These are phyloP conservation scores for Scartelaos histophorus DNA, from an alignment of 2,113 vertebrate species.

Conservation along the genomic window DNA sequence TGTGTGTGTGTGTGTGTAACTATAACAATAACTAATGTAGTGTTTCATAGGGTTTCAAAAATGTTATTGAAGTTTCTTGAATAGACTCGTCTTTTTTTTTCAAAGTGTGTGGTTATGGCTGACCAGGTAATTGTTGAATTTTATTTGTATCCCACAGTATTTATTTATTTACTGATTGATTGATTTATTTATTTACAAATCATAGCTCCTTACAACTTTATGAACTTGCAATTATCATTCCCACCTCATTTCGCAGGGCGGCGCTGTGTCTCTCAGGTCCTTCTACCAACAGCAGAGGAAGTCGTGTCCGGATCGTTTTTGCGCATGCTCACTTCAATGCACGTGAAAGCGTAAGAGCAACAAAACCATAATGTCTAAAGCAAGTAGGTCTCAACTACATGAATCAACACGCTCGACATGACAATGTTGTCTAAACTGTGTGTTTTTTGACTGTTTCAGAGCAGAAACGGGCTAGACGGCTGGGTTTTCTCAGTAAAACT, in stretches of 20 bases:
- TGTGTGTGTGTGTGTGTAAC: no score
- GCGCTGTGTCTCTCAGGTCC: background rate
- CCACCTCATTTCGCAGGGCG: background rate
- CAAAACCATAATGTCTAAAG: constrained; percentile 80
- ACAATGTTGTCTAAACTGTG: background rate
- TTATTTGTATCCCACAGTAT: no score
- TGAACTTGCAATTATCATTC: background rate
- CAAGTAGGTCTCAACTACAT: constrained; percentile 62
- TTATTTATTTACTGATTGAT: no score
- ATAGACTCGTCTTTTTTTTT: no score
- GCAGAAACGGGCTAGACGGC: constrained; percentile 76
- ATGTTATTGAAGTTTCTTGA: no score
- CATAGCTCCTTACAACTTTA: no score
- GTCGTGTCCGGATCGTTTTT: background rate
- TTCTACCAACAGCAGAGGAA: background rate
- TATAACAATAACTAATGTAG: no score
- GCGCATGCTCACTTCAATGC: constrained; percentile 9
- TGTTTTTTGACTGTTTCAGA: constrained; percentile 59
- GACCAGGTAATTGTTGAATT: no score
- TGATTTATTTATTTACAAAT: no score
- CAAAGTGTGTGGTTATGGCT: no score
- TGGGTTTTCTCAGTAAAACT: constrained; percentile 60
- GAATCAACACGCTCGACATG: background rate
- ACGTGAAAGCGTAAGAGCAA: no score
- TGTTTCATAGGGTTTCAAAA: no score